A percentile compares a stretch with the other conserved stretches of the same genome.
Evolutionary conservation across 2,113 vertebrate species (phyloP).

Genomic region (Excalfactoria chinensis): DNA sequence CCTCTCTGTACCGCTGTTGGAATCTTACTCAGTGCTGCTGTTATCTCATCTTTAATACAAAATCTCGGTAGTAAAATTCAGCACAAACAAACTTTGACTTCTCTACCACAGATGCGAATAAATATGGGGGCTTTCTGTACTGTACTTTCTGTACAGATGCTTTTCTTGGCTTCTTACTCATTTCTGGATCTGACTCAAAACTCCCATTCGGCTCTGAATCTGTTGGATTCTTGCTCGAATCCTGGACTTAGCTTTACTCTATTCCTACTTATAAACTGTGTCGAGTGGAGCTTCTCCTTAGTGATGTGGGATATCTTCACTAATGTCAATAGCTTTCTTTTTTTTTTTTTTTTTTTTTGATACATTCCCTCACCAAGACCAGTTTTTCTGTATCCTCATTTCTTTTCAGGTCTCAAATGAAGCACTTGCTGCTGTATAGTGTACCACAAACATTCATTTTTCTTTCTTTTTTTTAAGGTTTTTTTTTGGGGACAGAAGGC

Average conservation of each 20-base stretch:
- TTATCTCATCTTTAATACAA: neutral
- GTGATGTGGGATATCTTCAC: neutral
- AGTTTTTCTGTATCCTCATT: neutral
- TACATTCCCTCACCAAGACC: neutral
- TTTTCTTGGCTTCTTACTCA: constrained; percentile 32
- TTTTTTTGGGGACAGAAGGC: neutral
- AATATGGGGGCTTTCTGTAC: constrained; percentile 12
- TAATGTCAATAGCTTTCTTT: neutral
- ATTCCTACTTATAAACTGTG: neutral
- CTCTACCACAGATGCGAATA: neutral
- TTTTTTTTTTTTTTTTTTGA: too few species aligned
- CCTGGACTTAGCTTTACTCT: neutral
- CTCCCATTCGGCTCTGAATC: neutral
- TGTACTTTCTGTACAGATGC: neutral
- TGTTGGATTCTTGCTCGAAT: neutral
- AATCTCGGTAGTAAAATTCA: neutral
- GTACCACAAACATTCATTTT: neutral
- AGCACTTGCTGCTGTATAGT: neutral
- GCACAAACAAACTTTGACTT: neutral
- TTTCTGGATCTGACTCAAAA: constrained; percentile 40
- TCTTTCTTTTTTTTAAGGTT: neutral
- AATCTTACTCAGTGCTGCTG: neutral
- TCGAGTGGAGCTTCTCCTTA: neutral
- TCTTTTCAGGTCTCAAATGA: constrained; percentile 1
- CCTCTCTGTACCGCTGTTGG: neutral